Evolutionary conservation across 2,113 vertebrate genomes (phyloP).

Genomic region (Columba livia): DNA sequence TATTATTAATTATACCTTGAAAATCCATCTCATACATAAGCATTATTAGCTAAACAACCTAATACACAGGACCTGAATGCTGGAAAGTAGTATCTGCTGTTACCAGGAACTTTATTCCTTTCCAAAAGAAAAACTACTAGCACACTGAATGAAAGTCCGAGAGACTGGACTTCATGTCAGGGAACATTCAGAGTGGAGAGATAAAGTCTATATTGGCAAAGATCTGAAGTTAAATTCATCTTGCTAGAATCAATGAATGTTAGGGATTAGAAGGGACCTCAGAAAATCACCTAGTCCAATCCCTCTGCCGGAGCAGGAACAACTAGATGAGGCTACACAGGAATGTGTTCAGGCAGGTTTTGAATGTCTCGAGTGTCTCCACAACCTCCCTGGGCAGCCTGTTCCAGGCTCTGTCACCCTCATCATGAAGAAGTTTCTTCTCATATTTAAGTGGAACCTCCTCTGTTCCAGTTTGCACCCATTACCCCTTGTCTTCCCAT

Average conservation of each 20-base stretch:
- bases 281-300: too few relatives aligned
- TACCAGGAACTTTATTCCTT: background rate
- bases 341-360: too few relatives aligned
- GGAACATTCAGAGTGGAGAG: background rate
- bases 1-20: background rate
- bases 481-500: too few relatives aligned
- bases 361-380: too few relatives aligned
- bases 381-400: too few relatives aligned
- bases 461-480: too few relatives aligned
- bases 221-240: background rate
- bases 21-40: background rate
- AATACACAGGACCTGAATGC: background rate
- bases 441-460: too few relatives aligned
- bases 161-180: background rate
- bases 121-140: background rate
- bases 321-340: too few relatives aligned
- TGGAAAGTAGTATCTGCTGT: background rate
- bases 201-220: background rate
- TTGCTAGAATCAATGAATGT: background rate
- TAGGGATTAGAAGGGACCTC: too few relatives aligned
- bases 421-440: too few relatives aligned
- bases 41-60: background rate
- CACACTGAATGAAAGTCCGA: background rate
- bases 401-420: too few relatives aligned
- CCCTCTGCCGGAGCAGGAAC: too few relatives aligned